phyloP scores from a whole-genome alignment of 2,797 vertebrate species.

The Eospalax fontanierii region DNA sequence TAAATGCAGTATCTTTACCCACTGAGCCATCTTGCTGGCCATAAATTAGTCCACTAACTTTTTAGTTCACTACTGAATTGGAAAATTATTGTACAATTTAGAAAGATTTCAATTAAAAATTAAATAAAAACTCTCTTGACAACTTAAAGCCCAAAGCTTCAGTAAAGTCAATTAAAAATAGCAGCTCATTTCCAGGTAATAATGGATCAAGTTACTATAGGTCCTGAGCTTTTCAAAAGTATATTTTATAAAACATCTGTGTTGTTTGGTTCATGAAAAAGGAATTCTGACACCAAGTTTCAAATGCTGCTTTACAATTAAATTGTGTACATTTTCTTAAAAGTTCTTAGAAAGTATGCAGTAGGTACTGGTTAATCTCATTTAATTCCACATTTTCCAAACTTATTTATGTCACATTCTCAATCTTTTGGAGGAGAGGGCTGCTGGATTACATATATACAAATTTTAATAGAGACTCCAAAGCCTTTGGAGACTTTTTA shows the following conservation, averaged over 20 bases:
- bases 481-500: background rate
- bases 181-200: constrained; percentile 62
- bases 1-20: background rate
- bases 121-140: constrained; percentile 65
- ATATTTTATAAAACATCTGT: constrained; percentile 62
- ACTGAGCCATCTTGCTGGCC: background rate
- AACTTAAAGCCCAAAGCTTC: constrained; percentile 52
- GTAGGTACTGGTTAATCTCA: constrained; percentile 41
- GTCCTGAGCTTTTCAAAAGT: constrained; percentile 68
- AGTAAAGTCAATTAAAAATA: constrained; percentile 68
- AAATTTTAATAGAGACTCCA: constrained; percentile 58
- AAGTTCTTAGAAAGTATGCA: constrained; percentile 63
- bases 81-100: constrained; percentile 40
- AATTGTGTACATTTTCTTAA: constrained; percentile 37
- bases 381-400: constrained; percentile 57
- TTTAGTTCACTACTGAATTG: constrained; percentile 53
- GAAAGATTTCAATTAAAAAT: constrained; percentile 76
- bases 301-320: constrained; percentile 65
- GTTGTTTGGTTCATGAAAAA: constrained; percentile 64
- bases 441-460: constrained; percentile 1
- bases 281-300: constrained; percentile 55
- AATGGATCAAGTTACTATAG: constrained; percentile 59
- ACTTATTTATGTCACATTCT: constrained; percentile 15
- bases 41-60: constrained; percentile 54
- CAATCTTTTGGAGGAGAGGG: background rate